Conservation (phyloP, 2,888 invertebrate genomes). For the Taphrorychus bicolor region DNA sequence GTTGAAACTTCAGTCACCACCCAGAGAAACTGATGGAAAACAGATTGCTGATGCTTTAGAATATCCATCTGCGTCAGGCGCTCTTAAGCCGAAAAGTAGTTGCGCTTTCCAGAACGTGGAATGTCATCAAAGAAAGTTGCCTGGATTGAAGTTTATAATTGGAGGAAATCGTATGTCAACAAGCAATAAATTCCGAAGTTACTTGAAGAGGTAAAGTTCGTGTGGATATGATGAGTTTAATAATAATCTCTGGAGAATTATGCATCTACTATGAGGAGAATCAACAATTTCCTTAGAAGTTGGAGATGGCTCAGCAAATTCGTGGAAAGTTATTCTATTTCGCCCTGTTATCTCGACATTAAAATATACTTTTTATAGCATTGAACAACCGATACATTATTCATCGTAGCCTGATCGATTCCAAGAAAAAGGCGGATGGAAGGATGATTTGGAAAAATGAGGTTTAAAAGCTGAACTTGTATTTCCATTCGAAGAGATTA, state of each 20-base stretch:
- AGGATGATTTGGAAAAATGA: neutral
- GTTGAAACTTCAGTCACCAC: neutral
- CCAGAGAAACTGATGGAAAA: constrained; percentile 1
- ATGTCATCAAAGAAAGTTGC: neutral
- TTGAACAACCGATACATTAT: neutral
- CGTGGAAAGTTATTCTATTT: neutral
- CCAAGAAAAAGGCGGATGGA: neutral
- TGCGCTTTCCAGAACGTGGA: neutral
- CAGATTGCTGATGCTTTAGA: neutral
- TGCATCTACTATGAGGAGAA: too few relatives aligned
- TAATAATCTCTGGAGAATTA: neutral
- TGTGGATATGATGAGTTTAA: neutral
- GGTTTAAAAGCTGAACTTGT: constrained; percentile 3
- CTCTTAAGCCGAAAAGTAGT: constrained; percentile 1
- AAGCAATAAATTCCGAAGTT: neutral
- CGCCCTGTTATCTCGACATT: neutral
- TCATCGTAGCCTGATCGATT: neutral
- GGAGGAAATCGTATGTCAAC: neutral
- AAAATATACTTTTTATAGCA: neutral
- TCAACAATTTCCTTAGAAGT: too few relatives aligned
- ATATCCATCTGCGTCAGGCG: neutral
- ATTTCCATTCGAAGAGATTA: neutral
- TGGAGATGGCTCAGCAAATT: too few relatives aligned
- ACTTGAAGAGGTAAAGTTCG: neutral
- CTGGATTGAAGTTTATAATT: constrained; percentile 6